phyloP scores from a whole-genome alignment of 1,140 invertebrate species.

The Tetranychus urticae region DNA sequence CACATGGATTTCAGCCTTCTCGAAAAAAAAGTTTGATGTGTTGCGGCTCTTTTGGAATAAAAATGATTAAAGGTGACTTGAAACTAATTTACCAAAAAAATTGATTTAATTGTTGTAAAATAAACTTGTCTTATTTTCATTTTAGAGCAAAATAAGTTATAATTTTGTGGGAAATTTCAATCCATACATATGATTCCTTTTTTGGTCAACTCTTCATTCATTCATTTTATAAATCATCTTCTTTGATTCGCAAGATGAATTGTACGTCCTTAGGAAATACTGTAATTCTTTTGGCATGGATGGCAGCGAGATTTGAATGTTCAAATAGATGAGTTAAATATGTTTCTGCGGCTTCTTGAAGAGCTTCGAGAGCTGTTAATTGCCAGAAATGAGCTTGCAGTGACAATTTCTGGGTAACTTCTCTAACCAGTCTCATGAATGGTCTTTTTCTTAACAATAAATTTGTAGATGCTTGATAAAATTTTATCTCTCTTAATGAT shows the following conservation, averaged over 20 bases:
- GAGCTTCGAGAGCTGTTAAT: conserved; percentile 2
- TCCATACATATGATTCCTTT: no score
- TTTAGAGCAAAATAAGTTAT: no score
- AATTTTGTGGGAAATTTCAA: no score
- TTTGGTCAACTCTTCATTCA: no score
- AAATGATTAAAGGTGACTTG: no score
- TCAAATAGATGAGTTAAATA: conserved; percentile 20
- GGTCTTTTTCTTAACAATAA: conserved; percentile 18
- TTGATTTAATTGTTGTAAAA: no score
- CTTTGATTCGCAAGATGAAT: conserved; percentile 13
- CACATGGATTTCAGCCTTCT: no score
- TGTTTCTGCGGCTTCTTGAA: conserved; percentile 18
- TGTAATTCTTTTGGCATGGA: conserved; percentile 20
- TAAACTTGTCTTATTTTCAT: no score
- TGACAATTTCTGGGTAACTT: conserved; percentile 2
- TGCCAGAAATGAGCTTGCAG: background rate
- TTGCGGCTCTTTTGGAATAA: no score
- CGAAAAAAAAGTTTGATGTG: no score
- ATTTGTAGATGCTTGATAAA: conserved; percentile 22
- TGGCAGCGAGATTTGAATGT: conserved; percentile 19
- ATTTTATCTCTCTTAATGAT: conserved; percentile 21
- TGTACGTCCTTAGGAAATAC: conserved; percentile 18
- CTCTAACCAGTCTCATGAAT: conserved; percentile 3
- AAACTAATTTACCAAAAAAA: no score
- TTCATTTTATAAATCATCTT: background rate